Conservation (phyloP, 1,140 invertebrate species). For the Drosophila busckii region DNA sequence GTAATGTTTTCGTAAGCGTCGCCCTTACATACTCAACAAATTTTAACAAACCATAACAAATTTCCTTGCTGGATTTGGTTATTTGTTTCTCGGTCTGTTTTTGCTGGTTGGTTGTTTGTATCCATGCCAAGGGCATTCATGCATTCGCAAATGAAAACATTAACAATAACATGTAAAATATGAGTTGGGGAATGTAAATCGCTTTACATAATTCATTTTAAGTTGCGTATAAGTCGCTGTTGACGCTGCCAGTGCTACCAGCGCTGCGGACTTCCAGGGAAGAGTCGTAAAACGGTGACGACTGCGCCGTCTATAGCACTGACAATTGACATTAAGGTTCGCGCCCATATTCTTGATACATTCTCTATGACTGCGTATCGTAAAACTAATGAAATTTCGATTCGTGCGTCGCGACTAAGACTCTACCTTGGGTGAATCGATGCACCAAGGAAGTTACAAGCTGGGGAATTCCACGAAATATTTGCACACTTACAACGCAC, state of each 20-base stretch:
- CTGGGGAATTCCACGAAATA: slow-evolving; percentile 72
- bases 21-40: slow-evolving; percentile 47
- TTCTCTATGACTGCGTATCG: slow-evolving; percentile 46
- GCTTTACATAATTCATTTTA: slow-evolving; percentile 71
- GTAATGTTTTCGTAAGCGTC: slow-evolving; percentile 11
- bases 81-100: slow-evolving; percentile 29
- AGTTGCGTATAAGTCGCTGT: slow-evolving; percentile 23
- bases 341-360: slow-evolving; percentile 31
- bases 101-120: slow-evolving; percentile 30
- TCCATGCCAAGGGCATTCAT: slow-evolving; percentile 51
- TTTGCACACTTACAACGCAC: slow-evolving; percentile 63
- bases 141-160: slow-evolving; percentile 73
- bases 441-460: slow-evolving; percentile 9
- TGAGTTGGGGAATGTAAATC: slow-evolving; percentile 68
- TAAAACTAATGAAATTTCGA: slow-evolving; percentile 77
- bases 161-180: slow-evolving; percentile 69
- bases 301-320: slow-evolving; percentile 4
- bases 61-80: slow-evolving; percentile 30
- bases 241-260: neutral
- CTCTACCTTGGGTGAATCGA: too few relatives aligned
- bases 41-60: slow-evolving; percentile 55
- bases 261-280: slow-evolving; percentile 43
- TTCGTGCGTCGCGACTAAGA: slow-evolving; percentile 64
- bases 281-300: slow-evolving; percentile 56
- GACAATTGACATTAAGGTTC: slow-evolving; percentile 30